Base-by-base conservation (phyloP, 2,113 vertebrate species). In the Acanthisitta chloris region DNA sequence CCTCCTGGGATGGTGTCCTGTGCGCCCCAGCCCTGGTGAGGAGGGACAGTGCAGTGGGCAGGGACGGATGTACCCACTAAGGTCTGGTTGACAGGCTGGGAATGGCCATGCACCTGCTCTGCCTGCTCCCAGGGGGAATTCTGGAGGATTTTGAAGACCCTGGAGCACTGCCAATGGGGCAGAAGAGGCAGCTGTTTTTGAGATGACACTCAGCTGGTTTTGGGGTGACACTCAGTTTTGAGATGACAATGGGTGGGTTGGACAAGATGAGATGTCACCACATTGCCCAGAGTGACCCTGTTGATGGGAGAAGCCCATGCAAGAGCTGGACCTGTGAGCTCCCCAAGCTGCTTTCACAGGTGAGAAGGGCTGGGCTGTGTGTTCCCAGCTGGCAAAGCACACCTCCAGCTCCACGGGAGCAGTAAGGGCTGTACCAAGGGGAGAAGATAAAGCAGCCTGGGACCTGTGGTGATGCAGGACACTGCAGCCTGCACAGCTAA, bases 381-480 rank as follows among this genome's bases (percentile, higher is more conserved):
- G 16, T 6, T 81, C 64, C 58, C 1, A 0, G n/a, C 31, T 0
- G 0, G 40, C 66, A 34, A 33, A 0, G 0, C n/a, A 4, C 67
- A 15, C 29, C 33, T 11, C 10, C 31, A 5, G 17, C 16, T 3
- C 26, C 79, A 12, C 16, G 0, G 0, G 16, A 73, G 33, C n/a
- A 3, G 5, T 3, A 17, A 15, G n/a, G n/a, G 43, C 20, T 7
- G 4, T 12, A 24, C 31, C 36, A 12, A 18, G 58, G 57, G 46
- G 25, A 55, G 57, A 34, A 14, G 29, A 21, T 8, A 20, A 69
- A 51, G 76, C 31, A 0, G 0, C 17, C 62, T 0, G 3, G n/a
- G 48, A 29, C 28, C 55, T 5, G 0, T 0, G 1, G 67, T 5
- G 2, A 0, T 2, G 38, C 1, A 3, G 59, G 24, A 33, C 58